These are phyloP conservation scores for Erythrocercus mccallii DNA, from an alignment of 2,113 vertebrate genomes.

Conservation along the genomic window DNA sequence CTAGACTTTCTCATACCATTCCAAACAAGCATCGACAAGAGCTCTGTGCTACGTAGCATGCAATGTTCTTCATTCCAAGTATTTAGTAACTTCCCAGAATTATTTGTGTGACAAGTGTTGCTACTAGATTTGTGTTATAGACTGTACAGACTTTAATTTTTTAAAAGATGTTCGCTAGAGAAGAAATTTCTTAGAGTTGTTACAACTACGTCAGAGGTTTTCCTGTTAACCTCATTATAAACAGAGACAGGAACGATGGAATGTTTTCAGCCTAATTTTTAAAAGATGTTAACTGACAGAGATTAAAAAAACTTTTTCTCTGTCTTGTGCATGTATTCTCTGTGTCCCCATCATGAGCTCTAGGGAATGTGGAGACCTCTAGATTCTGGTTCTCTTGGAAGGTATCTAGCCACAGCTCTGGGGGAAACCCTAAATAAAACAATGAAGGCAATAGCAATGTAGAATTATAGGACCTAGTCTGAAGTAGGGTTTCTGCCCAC, in stretches of 20 bases:
- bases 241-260: neutral
- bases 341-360: neutral
- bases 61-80: slow-evolving; percentile 45
- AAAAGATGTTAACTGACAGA: neutral
- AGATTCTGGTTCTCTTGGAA: neutral
- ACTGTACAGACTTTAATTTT: neutral
- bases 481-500: neutral
- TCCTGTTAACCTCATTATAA: neutral
- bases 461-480: neutral
- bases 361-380: neutral
- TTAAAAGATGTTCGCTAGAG: neutral
- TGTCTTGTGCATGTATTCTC: neutral
- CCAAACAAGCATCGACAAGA: slow-evolving; percentile 65
- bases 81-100: slow-evolving; percentile 58
- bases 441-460: neutral
- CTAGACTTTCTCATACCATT: slow-evolving; percentile 32
- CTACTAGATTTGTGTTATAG: neutral
- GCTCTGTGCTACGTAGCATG: slow-evolving; percentile 41
- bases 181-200: neutral
- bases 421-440: neutral
- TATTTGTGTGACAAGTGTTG: neutral
- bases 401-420: neutral
- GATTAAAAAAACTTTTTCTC: neutral
- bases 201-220: neutral
- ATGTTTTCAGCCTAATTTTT: neutral